Conservation (phyloP, 2,797 vertebrate species). For the Borostomias antarcticus region DNA sequence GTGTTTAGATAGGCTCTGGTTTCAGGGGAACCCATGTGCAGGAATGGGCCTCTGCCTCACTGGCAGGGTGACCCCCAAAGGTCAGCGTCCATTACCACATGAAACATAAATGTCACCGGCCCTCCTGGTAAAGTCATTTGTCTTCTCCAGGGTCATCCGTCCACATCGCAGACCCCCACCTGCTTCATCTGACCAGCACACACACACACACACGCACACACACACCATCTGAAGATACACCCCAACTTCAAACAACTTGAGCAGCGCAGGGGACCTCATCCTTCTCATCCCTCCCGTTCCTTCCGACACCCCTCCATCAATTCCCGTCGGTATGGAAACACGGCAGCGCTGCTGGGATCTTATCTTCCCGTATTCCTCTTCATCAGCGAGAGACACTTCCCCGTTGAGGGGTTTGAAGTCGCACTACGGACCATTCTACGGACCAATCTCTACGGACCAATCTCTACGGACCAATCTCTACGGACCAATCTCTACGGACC, state of each 20-base stretch:
- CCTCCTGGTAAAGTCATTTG: constrained; percentile 74
- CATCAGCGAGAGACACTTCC: not conserved
- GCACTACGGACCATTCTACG: too few species aligned
- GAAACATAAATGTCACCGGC: constrained; percentile 72
- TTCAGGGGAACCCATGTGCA: constrained; percentile 59
- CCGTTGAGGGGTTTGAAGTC: constrained; percentile 8
- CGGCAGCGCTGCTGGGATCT: not conserved
- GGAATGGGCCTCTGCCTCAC: constrained; percentile 64
- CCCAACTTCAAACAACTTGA: not conserved
- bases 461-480: not conserved
- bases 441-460: not conserved
- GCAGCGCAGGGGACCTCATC: not conserved
- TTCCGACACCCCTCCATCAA: not conserved
- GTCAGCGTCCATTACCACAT: constrained; percentile 76
- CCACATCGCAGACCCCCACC: constrained; percentile 41
- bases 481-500: not conserved
- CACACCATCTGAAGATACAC: constrained; percentile 8
- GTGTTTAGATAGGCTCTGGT: constrained; percentile 62
- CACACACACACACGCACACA: constrained; percentile 14
- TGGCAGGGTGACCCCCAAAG: constrained; percentile 57
- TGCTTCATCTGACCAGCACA: constrained; percentile 34
- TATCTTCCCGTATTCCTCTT: constrained; percentile 7
- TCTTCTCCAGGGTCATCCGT: constrained; percentile 68
- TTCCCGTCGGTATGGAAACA: not conserved
- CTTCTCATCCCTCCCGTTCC: not conserved